Conservation (phyloP, 2,113 vertebrate genomes). For the Sylvietta virens region DNA sequence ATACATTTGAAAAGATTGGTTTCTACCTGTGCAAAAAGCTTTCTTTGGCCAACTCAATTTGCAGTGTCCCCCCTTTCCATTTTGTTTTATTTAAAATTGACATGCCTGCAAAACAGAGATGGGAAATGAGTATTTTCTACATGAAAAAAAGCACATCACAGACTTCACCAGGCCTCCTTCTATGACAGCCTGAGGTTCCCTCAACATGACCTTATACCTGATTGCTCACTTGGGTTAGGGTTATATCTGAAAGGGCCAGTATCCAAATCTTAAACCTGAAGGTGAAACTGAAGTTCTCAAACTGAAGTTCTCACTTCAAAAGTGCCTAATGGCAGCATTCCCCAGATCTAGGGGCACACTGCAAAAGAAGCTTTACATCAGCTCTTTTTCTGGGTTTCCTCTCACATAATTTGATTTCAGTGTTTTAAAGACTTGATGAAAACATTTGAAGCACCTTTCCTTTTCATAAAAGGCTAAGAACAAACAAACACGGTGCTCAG, state of each 20-base stretch:
- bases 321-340: neutral
- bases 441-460: neutral
- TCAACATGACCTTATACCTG: neutral
- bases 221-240: neutral
- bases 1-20: neutral
- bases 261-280: neutral
- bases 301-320: neutral
- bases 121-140: neutral
- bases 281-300: too few relatives aligned
- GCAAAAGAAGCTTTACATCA: neutral
- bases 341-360: neutral
- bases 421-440: neutral
- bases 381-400: neutral
- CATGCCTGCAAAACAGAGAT: conserved; percentile 74
- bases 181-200: neutral
- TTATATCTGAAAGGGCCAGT: neutral
- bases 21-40: conserved; percentile 89
- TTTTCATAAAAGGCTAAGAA: neutral
- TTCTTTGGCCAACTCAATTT: conserved; percentile 92
- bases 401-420: neutral
- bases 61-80: conserved; percentile 92
- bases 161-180: neutral
- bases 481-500: neutral
- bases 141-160: neutral
- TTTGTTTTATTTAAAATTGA: conserved; percentile 89